A percentile compares a stretch with the other conserved stretches of the same genome.
These are phyloP conservation scores for Etia nguti DNA, from an alignment of 2,113 vertebrate species.

Conservation along the genomic window DNA sequence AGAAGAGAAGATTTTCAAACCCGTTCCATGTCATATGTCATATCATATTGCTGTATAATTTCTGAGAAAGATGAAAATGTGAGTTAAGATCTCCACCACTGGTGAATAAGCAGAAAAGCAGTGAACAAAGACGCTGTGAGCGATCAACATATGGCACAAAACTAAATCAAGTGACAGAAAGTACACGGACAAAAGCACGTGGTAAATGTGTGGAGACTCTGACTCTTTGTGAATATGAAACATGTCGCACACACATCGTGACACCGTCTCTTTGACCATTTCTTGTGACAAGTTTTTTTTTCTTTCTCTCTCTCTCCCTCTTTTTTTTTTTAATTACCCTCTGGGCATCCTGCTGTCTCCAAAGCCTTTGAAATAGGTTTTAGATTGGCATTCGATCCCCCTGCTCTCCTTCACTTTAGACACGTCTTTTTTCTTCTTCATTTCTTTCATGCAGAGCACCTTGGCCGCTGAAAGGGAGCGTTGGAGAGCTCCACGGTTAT, in stretches of 20 bases:
- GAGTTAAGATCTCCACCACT: not conserved
- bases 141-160: not conserved
- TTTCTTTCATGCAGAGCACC: slow-evolving; percentile 37
- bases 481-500: slow-evolving; percentile 34
- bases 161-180: not conserved
- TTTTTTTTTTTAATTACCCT: slow-evolving; percentile 16
- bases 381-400: slow-evolving; percentile 54
- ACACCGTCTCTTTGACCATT: slow-evolving; percentile 38
- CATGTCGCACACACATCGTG: slow-evolving; percentile 30
- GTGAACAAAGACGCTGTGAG: not conserved
- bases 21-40: not conserved
- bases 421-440: not conserved
- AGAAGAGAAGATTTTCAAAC: not conserved
- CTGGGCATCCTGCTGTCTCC: slow-evolving; percentile 32
- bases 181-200: not conserved
- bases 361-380: slow-evolving; percentile 49
- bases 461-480: slow-evolving; percentile 36
- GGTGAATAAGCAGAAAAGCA: not conserved
- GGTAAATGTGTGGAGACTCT: not conserved
- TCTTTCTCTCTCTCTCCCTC: not conserved
- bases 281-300: slow-evolving; percentile 20
- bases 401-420: slow-evolving; percentile 35
- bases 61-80: not conserved
- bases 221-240: slow-evolving; percentile 45
- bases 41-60: not conserved